Evolutionary conservation across 2,797 vertebrate species (phyloP), one percentile per base, ranked within the genome.

Genomic region (Poeciliopsis paucimaculata): DNA sequence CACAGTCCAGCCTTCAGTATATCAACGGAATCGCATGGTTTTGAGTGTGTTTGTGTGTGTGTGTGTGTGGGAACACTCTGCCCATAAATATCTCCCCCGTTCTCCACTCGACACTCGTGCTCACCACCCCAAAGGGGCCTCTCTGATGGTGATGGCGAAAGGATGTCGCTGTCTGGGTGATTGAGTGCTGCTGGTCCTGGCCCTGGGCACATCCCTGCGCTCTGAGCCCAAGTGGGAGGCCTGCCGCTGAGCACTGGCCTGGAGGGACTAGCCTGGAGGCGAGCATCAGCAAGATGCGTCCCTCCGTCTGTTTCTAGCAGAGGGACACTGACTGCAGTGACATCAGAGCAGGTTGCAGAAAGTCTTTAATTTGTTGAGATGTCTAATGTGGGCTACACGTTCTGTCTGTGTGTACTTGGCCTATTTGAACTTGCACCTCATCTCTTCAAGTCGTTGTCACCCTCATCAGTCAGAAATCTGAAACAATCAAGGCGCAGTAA

Each of bases 121-220:
- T 49, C 78, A 79, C 86, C 88, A 77, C 89, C 92, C 93, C 81
- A 91, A 91, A 94, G 94, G 91, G 94, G 95, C 94, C 95, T 90
- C 94, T 93, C 91, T 93, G 94, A 95, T 93, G 92, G 91, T 93
- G 92, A 95, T 93, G 95, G 93, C 87, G 91, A 95, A 93, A 94
- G 95, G 95, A 95, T 96, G 95, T 95, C 91, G 91, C 95, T 95
- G 94, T 95, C 95, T 93, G 91, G 86, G 92, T 96, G 96, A 96
- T 96, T 91, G 95, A 96, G 91, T 91, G 94, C 93, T 91, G 89
- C 89, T 90, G 92, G 88, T 94, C 89, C 89, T 84, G 94, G 94
- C 92, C 89, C 89, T 91, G 92, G 91, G 94, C 93, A 88, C 92
- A 92, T 94, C 93, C 90, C 90, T 1, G 77, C 15, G 75, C 88